Percentiles rank a stretch among this genome's conserved stretches.
phyloP scores from a whole-genome alignment of 2,113 vertebrate genomes.

The Charadrius vociferus region DNA sequence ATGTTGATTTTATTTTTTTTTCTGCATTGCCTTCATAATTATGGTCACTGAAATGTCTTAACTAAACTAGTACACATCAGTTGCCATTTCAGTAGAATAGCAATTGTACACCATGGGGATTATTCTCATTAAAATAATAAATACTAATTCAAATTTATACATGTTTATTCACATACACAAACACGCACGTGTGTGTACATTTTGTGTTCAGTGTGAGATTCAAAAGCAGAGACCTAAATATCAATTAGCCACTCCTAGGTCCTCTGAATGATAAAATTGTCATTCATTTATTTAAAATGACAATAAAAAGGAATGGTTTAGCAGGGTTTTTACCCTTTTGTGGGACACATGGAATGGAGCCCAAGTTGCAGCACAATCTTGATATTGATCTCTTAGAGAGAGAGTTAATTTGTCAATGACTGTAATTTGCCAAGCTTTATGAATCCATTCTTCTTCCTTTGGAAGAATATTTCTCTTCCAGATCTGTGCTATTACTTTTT shows the following conservation, averaged over 20 bases:
- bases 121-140: neutral
- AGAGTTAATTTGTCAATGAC: slow-evolving; percentile 69
- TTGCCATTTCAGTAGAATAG: neutral
- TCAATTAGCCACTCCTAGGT: neutral
- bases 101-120: neutral
- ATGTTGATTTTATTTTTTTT: neutral
- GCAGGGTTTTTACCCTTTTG: slow-evolving; percentile 27
- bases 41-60: neutral
- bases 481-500: slow-evolving; percentile 19
- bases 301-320: slow-evolving; percentile 40
- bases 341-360: slow-evolving; percentile 33
- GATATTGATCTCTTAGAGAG: slow-evolving; percentile 53
- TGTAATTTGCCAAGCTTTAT: slow-evolving; percentile 68
- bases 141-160: neutral
- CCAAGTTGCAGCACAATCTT: slow-evolving; percentile 45
- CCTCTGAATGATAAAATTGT: slow-evolving; percentile 39
- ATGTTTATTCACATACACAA: neutral
- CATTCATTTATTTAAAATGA: slow-evolving; percentile 46
- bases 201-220: neutral
- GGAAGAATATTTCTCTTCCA: slow-evolving; percentile 52
- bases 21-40: neutral
- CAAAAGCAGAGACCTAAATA: neutral
- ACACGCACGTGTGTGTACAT: accelerated
- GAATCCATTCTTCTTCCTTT: slow-evolving; percentile 65
- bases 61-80: neutral